A percentile compares a stretch with the other conserved stretches of the same genome.
phyloP scores from a whole-genome alignment of 2,888 invertebrate genomes.

The Dynastes tityus region DNA sequence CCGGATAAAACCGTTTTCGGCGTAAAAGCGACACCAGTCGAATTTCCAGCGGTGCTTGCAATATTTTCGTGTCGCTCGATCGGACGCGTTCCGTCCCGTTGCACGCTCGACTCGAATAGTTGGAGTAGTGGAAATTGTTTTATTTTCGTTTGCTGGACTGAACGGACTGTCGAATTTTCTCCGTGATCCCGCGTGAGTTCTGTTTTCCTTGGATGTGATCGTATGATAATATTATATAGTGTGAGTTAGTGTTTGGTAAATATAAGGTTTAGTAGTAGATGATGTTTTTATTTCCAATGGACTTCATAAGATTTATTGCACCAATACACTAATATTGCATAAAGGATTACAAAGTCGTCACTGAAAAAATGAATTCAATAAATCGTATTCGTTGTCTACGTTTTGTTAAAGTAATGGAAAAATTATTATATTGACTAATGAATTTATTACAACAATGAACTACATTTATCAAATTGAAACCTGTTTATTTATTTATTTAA shows the following conservation, averaged over 20 bases:
- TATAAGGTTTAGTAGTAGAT: constrained; percentile 1
- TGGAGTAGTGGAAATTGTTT: constrained; percentile 11
- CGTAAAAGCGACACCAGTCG: constrained; percentile 1
- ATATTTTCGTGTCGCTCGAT: not conserved
- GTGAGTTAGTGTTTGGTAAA: constrained; percentile 19
- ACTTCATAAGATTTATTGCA: not conserved
- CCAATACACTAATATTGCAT: not conserved
- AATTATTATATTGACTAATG: no score
- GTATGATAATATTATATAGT: not conserved
- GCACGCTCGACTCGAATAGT: not conserved
- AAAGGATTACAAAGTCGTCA: not conserved
- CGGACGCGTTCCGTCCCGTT: constrained; percentile 5
- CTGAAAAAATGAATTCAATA: not conserved
- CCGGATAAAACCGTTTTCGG: constrained; percentile 25
- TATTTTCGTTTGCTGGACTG: not conserved
- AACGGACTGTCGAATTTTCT: not conserved
- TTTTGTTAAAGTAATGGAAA: no score
- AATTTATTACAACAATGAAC: no score
- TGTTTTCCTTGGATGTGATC: constrained; percentile 36
- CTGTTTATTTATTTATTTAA: no score
- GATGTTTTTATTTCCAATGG: not conserved
- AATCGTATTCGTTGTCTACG: no score
- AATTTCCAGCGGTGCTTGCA: constrained; percentile 9
- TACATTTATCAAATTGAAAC: no score
- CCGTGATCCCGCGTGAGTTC: constrained; percentile 22